Conservation (phyloP, 2,113 vertebrate species). For the Rhabdomys dilectus region DNA sequence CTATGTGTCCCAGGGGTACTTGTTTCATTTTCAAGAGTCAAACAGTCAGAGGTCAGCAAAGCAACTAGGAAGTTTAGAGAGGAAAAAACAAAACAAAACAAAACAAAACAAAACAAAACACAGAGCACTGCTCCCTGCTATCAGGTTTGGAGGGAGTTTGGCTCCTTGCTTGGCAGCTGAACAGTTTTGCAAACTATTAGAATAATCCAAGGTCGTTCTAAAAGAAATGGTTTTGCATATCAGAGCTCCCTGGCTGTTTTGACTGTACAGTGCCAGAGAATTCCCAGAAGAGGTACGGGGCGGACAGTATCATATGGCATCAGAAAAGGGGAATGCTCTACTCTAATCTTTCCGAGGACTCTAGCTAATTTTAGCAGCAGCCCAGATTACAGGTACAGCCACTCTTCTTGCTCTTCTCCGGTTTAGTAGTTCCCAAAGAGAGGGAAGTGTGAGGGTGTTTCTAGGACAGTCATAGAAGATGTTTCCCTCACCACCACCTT, state of each 20-base stretch:
- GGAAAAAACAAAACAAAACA: neutral
- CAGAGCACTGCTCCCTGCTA: neutral
- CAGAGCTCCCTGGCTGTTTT: constrained; percentile 2
- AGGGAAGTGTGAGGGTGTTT: neutral
- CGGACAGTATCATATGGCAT: neutral
- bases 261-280: neutral
- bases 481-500: neutral
- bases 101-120: neutral
- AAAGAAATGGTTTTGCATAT: neutral
- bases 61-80: constrained; percentile 13
- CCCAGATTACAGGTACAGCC: neutral
- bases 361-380: neutral
- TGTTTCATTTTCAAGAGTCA: constrained; percentile 54
- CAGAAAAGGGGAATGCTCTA: constrained; percentile 24
- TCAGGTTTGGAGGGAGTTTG: neutral
- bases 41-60: constrained; percentile 59
- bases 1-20: constrained; percentile 2
- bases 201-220: neutral
- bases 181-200: neutral
- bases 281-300: neutral
- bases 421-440: neutral
- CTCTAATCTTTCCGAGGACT: neutral
- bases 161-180: neutral
- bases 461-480: neutral
- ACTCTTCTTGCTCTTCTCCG: neutral